These are phyloP conservation scores for Hydropotes inermis DNA, from an alignment of 2,113 vertebrate genomes.

Conservation along the genomic window DNA sequence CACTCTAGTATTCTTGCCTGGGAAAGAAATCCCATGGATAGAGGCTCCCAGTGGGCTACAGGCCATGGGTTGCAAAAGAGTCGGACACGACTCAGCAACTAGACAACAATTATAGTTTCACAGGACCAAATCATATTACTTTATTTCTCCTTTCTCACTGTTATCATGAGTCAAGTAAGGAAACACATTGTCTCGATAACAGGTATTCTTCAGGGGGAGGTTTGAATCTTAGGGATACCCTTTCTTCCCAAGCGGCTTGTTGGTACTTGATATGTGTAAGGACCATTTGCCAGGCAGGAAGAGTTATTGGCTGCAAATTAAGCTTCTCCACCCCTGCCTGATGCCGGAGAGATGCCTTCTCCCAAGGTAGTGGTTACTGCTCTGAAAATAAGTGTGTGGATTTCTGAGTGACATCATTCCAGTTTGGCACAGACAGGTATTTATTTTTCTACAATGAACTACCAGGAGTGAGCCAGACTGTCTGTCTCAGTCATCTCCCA, in stretches of 20 bases:
- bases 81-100: background rate
- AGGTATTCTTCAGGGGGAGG: background rate
- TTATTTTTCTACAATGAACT: slow-evolving; percentile 36
- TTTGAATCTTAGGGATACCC: background rate
- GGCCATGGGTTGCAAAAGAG: background rate
- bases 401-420: slow-evolving; percentile 35
- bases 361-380: slow-evolving; percentile 3
- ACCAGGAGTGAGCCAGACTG: slow-evolving; percentile 23
- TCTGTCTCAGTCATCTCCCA: slow-evolving; percentile 46
- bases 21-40: background rate
- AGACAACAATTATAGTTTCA: background rate
- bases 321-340: background rate
- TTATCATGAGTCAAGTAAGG: background rate
- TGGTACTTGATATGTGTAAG: background rate
- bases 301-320: slow-evolving; percentile 25
- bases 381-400: slow-evolving; percentile 51
- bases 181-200: background rate
- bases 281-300: background rate
- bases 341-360: slow-evolving; percentile 17
- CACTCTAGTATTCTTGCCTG: background rate
- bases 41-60: rapidly evolving
- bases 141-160: background rate
- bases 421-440: slow-evolving; percentile 48
- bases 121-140: background rate
- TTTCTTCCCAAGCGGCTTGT: background rate